These are phyloP conservation scores for Bilobella aurantiaca DNA, from an alignment of 1,140 invertebrate species.

Conservation along the genomic window DNA sequence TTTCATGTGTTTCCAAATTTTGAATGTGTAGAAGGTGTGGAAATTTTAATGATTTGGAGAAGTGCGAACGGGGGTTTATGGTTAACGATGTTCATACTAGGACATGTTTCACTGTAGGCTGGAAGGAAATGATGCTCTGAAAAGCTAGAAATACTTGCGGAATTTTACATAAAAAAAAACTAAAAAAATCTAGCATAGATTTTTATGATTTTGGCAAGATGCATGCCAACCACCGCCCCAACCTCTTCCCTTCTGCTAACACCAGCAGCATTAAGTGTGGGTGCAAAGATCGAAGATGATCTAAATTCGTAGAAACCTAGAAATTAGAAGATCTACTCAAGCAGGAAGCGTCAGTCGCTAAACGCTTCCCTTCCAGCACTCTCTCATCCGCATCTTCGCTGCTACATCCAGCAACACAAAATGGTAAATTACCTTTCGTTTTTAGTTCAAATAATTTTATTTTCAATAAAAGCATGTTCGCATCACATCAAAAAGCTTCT, in stretches of 20 bases:
- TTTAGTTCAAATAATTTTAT: not conserved
- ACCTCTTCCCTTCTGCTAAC: not conserved
- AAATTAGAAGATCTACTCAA: not conserved
- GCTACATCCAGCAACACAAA: not conserved
- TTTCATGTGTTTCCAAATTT: too few species aligned
- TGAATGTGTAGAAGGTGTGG: not conserved
- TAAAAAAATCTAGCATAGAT: not conserved
- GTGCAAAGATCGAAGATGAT: not conserved
- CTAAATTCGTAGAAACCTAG: not conserved
- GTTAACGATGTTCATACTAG: not conserved
- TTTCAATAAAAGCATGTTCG: too few species aligned
- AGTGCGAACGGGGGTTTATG: not conserved
- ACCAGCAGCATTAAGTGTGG: not conserved
- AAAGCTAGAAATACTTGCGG: too few species aligned
- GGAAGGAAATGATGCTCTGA: too few species aligned
- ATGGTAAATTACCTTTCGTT: not conserved
- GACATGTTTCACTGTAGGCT: not conserved
- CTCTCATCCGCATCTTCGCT: not conserved
- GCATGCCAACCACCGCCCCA: not conserved
- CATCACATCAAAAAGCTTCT: too few species aligned
- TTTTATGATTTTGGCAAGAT: not conserved
- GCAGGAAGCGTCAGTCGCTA: not conserved
- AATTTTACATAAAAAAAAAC: too few species aligned
- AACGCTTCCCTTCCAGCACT: not conserved
- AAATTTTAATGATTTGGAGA: not conserved